phyloP scores from a whole-genome alignment of 2,113 vertebrate genomes.

The Picathartes gymnocephalus region DNA sequence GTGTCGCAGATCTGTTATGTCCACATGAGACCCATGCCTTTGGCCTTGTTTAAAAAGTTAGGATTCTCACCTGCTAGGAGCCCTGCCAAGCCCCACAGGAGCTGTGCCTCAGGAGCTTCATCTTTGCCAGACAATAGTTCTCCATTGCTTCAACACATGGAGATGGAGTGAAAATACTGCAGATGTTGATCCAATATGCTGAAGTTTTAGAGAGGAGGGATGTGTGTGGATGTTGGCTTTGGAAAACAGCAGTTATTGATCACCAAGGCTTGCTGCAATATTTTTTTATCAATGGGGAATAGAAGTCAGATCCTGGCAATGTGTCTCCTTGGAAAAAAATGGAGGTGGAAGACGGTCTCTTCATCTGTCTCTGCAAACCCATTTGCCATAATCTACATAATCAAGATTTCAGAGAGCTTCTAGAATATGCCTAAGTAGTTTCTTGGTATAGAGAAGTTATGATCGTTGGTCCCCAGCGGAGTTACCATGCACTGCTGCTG shows the following conservation, averaged over 20 bases:
- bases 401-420: neutral
- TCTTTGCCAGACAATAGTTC: neutral
- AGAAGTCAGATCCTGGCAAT: neutral
- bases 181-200: neutral
- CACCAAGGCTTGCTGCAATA: neutral
- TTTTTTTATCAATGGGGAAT: neutral
- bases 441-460: neutral
- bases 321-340: neutral
- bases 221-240: neutral
- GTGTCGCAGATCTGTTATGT: neutral
- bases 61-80: neutral
- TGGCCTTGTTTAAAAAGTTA: neutral
- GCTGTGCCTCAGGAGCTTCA: neutral
- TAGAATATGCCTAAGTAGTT: neutral
- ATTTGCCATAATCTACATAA: neutral
- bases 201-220: neutral
- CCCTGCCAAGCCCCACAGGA: neutral
- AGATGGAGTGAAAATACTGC: neutral
- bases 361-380: neutral
- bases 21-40: accelerated
- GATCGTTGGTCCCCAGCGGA: neutral
- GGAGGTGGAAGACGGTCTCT: neutral
- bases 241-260: neutral
- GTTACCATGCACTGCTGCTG: neutral
- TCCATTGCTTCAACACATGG: neutral